phyloP scores from a whole-genome alignment of 2,113 vertebrate species.

The Ciconia boyciana region DNA sequence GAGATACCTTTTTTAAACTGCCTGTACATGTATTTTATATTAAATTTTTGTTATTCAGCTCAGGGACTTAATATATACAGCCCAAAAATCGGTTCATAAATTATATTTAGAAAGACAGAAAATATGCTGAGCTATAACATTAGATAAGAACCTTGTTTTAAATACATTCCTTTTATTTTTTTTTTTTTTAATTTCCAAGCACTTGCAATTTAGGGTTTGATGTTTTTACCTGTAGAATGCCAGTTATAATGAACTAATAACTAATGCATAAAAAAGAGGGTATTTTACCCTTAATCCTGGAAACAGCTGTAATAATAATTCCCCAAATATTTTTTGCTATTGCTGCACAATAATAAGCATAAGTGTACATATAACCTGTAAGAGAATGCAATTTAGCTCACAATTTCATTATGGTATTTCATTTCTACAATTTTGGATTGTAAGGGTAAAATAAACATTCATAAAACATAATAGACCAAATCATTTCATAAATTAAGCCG shows the following conservation, averaged over 20 bases:
- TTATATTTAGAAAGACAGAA: slow-evolving; percentile 42
- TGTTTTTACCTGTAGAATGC: slow-evolving; percentile 28
- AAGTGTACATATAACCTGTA: background rate
- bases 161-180: background rate
- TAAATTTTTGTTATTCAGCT: slow-evolving; percentile 42
- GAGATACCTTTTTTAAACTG: background rate
- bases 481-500: background rate
- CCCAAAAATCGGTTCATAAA: slow-evolving; percentile 12
- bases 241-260: background rate
- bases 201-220: background rate
- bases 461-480: background rate
- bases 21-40: background rate
- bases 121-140: slow-evolving; percentile 1
- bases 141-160: slow-evolving; percentile 36
- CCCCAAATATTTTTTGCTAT: slow-evolving; percentile 1
- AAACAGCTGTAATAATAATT: slow-evolving; percentile 46
- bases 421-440: background rate
- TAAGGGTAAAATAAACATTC: slow-evolving; percentile 16
- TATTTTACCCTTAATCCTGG: slow-evolving; percentile 28
- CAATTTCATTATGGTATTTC: slow-evolving; percentile 19
- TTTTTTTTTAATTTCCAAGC: background rate
- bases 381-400: background rate
- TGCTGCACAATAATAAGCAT: background rate
- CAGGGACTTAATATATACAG: slow-evolving; percentile 14
- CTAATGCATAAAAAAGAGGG: background rate